Conservation (phyloP, 2,113 vertebrate genomes). For the Corvus hawaiiensis region DNA sequence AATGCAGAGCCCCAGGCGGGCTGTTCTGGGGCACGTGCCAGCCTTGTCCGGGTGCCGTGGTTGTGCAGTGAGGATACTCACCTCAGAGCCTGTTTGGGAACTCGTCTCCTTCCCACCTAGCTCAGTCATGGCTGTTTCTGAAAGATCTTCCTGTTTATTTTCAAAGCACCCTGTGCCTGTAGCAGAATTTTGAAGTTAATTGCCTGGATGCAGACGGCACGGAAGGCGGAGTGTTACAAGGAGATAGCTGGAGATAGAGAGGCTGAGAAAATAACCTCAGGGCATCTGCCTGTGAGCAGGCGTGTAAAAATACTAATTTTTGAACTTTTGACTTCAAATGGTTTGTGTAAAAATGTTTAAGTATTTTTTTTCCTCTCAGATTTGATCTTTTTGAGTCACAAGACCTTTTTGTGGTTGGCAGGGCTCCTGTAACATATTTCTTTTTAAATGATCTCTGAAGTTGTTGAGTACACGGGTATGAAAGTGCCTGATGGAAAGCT, state of each 20-base stretch:
- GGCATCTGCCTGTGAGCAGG: conserved; percentile 21
- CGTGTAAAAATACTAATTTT: conserved; percentile 50
- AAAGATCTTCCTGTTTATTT: conserved; percentile 41
- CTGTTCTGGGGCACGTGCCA: not conserved
- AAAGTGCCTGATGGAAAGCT: conserved; percentile 37
- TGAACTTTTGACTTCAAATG: conserved; percentile 58
- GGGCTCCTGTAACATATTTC: conserved; percentile 49
- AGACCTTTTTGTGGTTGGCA: conserved; percentile 66
- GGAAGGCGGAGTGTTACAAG: not conserved
- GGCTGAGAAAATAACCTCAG: conserved; percentile 25
- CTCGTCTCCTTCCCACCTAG: not conserved
- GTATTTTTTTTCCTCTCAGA: conserved; percentile 6
- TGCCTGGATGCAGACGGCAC: conserved; percentile 33
- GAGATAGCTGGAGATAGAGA: conserved; percentile 18
- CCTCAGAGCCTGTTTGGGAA: not conserved
- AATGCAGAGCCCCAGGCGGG: not conserved
- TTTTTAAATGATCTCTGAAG: conserved; percentile 55
- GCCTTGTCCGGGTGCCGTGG: not conserved
- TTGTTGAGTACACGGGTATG: conserved; percentile 20
- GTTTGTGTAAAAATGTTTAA: conserved; percentile 56
- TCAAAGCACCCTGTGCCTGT: conserved; percentile 1
- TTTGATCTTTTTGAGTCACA: conserved; percentile 60
- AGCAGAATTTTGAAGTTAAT: conserved; percentile 54
- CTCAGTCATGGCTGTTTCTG: not conserved
- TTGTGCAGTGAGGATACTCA: not conserved